Conservation (phyloP, 2,888 invertebrate genomes). For the Tinea pellionella region DNA sequence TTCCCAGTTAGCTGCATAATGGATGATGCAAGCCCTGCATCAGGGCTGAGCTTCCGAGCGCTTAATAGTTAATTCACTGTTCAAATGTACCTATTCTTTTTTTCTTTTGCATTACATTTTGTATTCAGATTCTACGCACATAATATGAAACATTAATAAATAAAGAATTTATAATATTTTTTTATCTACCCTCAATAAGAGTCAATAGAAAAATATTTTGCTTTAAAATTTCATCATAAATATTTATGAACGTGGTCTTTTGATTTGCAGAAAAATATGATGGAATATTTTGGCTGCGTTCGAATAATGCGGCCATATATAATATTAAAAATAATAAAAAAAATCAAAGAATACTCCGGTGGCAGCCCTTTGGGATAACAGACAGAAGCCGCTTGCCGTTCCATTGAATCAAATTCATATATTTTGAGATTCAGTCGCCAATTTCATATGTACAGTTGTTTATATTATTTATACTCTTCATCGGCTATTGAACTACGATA, state of each 20-base stretch:
- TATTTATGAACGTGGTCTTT: not conserved
- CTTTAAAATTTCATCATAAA: slow-evolving; percentile 19
- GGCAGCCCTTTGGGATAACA: slow-evolving; percentile 63
- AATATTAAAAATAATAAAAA: slow-evolving; percentile 56
- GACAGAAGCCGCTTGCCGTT: slow-evolving; percentile 67
- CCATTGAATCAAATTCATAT: slow-evolving; percentile 71
- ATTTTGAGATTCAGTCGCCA: slow-evolving; percentile 70
- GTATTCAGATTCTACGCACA: no score
- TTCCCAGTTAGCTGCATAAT: slow-evolving; percentile 56
- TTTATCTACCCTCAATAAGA: not conserved
- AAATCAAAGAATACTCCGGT: slow-evolving; percentile 45
- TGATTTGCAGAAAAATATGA: slow-evolving; percentile 35
- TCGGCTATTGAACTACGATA: not conserved
- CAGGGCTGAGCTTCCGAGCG: not conserved
- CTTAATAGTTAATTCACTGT: not conserved
- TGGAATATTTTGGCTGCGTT: slow-evolving; percentile 38
- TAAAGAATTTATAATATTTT: not conserved
- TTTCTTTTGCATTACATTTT: not conserved
- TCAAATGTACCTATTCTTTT: not conserved
- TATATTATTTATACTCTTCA: not conserved
- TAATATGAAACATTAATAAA: no score
- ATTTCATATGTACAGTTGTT: slow-evolving; percentile 55
- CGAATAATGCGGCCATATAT: slow-evolving; percentile 46
- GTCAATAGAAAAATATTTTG: slow-evolving; percentile 16
- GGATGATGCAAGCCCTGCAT: slow-evolving; percentile 39